Conservation (phyloP, 64 coral and sea anemone species). For the Hydrozoanthus tunicans region DNA sequence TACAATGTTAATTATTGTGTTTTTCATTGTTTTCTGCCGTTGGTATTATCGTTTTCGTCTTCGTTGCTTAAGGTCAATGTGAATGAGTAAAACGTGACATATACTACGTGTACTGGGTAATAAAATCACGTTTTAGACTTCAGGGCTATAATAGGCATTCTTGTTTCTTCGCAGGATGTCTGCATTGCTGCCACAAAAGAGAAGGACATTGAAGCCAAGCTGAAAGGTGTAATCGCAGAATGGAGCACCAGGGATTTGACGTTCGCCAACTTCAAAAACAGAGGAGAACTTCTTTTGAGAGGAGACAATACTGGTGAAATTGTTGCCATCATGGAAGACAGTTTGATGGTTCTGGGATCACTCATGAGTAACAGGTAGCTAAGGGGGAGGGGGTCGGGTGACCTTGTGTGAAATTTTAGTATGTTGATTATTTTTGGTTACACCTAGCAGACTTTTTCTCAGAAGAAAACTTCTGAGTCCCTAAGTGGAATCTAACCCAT, state of each 20-base stretch:
- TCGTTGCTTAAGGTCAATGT: too few relatives aligned
- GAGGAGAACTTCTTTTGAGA: slow-evolving; percentile 86
- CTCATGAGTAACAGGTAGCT: slow-evolving; percentile 96
- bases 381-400: too few relatives aligned
- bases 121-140: neutral
- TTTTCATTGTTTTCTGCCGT: too few relatives aligned
- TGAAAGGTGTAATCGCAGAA: slow-evolving; percentile 93
- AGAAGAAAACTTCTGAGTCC: too few relatives aligned
- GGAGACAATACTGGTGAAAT: slow-evolving; percentile 96
- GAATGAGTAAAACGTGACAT: too few relatives aligned
- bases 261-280: slow-evolving; percentile 98
- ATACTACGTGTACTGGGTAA: neutral
- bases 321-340: slow-evolving; percentile 95
- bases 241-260: slow-evolving; percentile 94
- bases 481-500: too few relatives aligned
- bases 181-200: slow-evolving; percentile 97
- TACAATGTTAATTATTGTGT: too few relatives aligned
- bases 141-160: neutral
- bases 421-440: too few relatives aligned
- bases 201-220: slow-evolving; percentile 98
- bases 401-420: too few relatives aligned
- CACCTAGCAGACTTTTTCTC: too few relatives aligned
- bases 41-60: too few relatives aligned
- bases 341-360: slow-evolving; percentile 94
- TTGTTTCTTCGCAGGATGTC: slow-evolving; percentile 74